Evolutionary conservation across 2,888 invertebrate species (phyloP), one percentile per base, ranked within the genome.

Genomic region (Xylocampa areola): DNA sequence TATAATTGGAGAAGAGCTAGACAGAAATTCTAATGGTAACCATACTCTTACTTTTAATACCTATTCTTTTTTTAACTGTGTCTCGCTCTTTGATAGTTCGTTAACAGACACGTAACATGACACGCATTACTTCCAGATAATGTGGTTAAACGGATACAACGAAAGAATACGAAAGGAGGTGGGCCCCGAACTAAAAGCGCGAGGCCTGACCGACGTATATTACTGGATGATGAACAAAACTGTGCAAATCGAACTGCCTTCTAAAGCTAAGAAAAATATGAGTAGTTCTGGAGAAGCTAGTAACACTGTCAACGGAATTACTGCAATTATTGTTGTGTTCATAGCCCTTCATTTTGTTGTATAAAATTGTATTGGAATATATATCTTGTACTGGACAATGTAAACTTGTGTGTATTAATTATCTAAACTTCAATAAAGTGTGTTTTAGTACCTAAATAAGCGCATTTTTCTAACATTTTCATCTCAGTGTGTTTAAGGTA

Each of bases 221-320:
- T 95, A 96, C 77, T 98, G 98, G 98, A 96, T 98, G 96, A 96
- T 97, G 95, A 96, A 96, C 76, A 97, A 97, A 86, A 98, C 97
- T 7, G 90, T 95, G 58, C 95, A 95, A 79, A 94, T 97, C 21
- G 87, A 88, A 44, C 69, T 83, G 7, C 88, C 90, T 4, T 86
- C 90, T 4, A 87, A 88, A 66, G 63, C 61, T 14, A 86, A 79
- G 67, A 83, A 76, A 52, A 21, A 11, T 4, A 16, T 29, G n/a
- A 49, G 49, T 23, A 78, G 51, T 64, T 74, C 81, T 0, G 77
- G 74, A 2, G 30, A 29, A 3, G n/a, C 32, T 13, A 27, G 13
- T 32, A 39, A 32, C 36, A 29, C 19, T n/a, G 17, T 47, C 0
- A 36, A 10, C 32, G 17, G 21, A 1, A 23, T 44, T 1, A 37